These are phyloP conservation scores for Pseudorasbora parva DNA, from an alignment of 2,113 vertebrate genomes.

Conservation along the genomic window DNA sequence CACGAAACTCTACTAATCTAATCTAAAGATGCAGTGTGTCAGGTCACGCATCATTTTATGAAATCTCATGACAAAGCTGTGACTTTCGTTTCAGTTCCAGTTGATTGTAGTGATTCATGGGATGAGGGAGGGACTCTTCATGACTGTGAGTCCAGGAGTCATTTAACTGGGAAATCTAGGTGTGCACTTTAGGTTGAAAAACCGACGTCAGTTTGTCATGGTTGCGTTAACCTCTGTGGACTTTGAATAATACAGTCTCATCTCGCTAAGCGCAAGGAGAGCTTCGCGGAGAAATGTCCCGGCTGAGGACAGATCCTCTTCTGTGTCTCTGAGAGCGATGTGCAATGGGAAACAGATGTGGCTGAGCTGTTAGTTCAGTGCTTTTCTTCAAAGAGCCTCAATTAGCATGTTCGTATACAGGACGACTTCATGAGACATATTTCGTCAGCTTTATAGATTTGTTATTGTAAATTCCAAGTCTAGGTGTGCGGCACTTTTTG, in stretches of 20 bases:
- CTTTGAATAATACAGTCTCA: background rate
- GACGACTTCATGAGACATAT: slow-evolving; percentile 10
- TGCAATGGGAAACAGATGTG: slow-evolving; percentile 63
- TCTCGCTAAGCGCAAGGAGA: slow-evolving; percentile 24
- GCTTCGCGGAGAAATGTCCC: slow-evolving; percentile 37
- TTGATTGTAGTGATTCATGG: background rate
- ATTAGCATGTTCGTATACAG: slow-evolving; percentile 5
- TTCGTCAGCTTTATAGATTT: slow-evolving; percentile 30
- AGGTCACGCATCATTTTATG: background rate
- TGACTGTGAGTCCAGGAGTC: slow-evolving; percentile 20
- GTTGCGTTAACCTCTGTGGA: background rate
- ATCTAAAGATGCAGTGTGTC: background rate
- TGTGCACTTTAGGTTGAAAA: slow-evolving; percentile 27
- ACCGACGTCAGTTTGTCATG: background rate
- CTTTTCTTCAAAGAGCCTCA: slow-evolving; percentile 21
- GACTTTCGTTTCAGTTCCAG: slow-evolving; percentile 28
- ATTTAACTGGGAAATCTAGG: slow-evolving; percentile 34
- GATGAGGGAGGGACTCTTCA: background rate
- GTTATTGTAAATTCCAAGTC: background rate
- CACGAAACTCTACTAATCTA: background rate
- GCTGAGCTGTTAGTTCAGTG: slow-evolving; percentile 20
- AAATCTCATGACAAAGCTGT: slow-evolving; percentile 33
- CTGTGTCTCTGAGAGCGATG: slow-evolving; percentile 52
- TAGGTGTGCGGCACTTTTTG: background rate
- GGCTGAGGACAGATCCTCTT: slow-evolving; percentile 43